These are phyloP conservation scores for Rhinogobio ventralis DNA, from an alignment of 2,797 vertebrate genomes.

Conservation along the genomic window DNA sequence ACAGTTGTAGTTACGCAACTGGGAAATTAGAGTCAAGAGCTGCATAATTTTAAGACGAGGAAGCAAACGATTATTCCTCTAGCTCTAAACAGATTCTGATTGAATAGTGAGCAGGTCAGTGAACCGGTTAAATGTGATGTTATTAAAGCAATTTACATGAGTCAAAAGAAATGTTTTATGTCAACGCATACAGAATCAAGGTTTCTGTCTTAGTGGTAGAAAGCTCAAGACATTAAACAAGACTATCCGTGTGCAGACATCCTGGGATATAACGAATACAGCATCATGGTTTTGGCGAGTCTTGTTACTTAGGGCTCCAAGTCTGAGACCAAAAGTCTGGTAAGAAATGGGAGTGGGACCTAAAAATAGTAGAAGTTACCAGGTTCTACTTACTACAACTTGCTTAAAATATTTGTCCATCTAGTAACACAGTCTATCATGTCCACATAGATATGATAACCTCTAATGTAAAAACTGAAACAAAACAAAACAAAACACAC, in stretches of 20 bases:
- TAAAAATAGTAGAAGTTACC: slow-evolving; percentile 30
- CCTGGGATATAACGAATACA: neutral
- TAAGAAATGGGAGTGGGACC: slow-evolving; percentile 8
- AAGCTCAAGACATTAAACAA: neutral
- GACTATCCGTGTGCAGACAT: neutral
- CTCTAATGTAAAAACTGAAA: neutral
- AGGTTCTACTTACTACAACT: neutral
- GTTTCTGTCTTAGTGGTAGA: neutral
- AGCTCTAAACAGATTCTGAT: slow-evolving; percentile 28
- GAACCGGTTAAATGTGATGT: slow-evolving; percentile 20
- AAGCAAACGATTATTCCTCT: neutral
- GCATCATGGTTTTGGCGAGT: neutral
- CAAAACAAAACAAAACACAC: neutral
- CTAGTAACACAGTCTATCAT: neutral
- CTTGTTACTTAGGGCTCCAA: neutral
- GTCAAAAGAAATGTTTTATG: neutral
- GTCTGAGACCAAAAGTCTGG: slow-evolving; percentile 49
- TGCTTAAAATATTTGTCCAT: neutral
- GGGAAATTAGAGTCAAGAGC: slow-evolving; percentile 28
- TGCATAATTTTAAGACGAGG: slow-evolving; percentile 34
- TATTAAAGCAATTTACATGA: slow-evolving; percentile 1
- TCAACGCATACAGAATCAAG: neutral
- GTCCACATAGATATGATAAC: neutral
- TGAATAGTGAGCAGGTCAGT: slow-evolving; percentile 4
- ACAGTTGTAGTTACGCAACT: slow-evolving; percentile 16